Percentiles rank a stretch among this genome's conserved stretches.
These are phyloP conservation scores for Phasia obesa DNA, from an alignment of 2,888 invertebrate genomes.

Conservation along the genomic window DNA sequence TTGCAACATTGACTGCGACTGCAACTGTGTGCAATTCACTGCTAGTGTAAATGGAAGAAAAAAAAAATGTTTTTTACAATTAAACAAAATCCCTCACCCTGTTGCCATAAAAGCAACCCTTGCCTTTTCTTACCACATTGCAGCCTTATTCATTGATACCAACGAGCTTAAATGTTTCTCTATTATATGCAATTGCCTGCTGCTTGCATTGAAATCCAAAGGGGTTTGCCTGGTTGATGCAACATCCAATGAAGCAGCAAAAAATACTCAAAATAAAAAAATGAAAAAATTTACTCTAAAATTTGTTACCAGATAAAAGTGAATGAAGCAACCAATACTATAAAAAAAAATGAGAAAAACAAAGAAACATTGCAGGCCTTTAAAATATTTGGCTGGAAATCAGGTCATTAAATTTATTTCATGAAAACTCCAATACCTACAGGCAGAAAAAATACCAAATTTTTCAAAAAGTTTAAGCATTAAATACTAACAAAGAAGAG, in stretches of 20 bases:
- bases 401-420: conserved; percentile 55
- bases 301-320: conserved; percentile 60
- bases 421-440: background rate
- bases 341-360: background rate
- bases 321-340: conserved; percentile 43
- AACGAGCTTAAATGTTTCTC: conserved; percentile 27
- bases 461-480: conserved; percentile 18
- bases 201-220: conserved; percentile 40
- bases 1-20: conserved; percentile 55
- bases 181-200: conserved; percentile 34
- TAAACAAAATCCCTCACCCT: background rate
- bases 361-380: background rate
- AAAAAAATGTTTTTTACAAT: conserved; percentile 62
- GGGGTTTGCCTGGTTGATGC: conserved; percentile 28
- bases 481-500: background rate
- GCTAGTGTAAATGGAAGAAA: conserved; percentile 62
- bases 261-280: conserved; percentile 2
- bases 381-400: conserved; percentile 39
- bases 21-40: conserved; percentile 55
- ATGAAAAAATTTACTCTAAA: conserved; percentile 19
- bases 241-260: conserved; percentile 32
- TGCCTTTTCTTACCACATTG: background rate
- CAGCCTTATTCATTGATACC: conserved; percentile 1
- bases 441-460: background rate
- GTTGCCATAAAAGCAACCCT: background rate